phyloP scores from a whole-genome alignment of 2,888 invertebrate genomes.

The Acleris laterana region DNA sequence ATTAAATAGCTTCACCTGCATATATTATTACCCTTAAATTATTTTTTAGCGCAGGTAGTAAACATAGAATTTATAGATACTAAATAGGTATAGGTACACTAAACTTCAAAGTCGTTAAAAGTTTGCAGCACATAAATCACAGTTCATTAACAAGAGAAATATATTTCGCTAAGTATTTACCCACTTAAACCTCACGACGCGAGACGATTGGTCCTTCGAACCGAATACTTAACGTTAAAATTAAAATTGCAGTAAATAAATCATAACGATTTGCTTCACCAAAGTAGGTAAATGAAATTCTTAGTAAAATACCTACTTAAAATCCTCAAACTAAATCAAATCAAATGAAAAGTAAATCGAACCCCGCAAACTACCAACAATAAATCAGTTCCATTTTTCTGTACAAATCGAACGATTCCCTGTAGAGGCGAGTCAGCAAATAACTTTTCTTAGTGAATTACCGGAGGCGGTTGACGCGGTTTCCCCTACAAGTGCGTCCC shows the following conservation, averaged over 20 bases:
- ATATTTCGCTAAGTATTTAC: too few species aligned
- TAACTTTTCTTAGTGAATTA: conserved; percentile 84
- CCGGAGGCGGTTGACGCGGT: conserved; percentile 79
- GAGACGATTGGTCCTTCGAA: background rate
- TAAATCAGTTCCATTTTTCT: conserved; percentile 67
- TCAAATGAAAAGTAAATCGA: conserved; percentile 14
- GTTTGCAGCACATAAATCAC: too few species aligned
- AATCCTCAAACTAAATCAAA: background rate
- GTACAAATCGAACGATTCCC: conserved; percentile 56
- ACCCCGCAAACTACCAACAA: conserved; percentile 16
- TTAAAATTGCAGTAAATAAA: too few species aligned
- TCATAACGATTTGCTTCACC: too few species aligned
- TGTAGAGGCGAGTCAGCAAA: conserved; percentile 69
- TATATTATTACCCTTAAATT: too few species aligned
- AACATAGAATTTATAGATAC: too few species aligned
- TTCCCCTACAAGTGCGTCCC: conserved; percentile 80
- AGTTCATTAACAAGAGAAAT: too few species aligned
- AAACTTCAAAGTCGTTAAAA: too few species aligned
- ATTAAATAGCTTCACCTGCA: too few species aligned
- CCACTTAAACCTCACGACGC: too few species aligned
- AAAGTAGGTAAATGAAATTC: background rate
- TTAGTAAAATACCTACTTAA: background rate
- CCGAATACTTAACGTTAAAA: background rate
- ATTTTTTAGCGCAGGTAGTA: too few species aligned
- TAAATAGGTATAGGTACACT: too few species aligned